phyloP scores from a whole-genome alignment of 2,113 vertebrate species.

The Atrichornis clamosus region DNA sequence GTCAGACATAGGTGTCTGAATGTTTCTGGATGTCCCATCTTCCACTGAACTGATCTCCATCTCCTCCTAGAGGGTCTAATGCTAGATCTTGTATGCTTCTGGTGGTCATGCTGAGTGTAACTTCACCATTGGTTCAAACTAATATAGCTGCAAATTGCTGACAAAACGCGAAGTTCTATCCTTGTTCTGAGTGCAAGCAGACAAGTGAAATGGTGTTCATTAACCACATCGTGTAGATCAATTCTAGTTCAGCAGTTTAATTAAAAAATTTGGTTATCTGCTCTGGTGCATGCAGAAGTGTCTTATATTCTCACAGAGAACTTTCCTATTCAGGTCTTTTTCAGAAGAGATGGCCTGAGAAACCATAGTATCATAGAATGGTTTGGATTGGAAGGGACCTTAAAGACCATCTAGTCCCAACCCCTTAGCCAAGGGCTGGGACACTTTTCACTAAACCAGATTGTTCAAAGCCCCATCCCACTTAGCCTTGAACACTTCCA shows the following conservation, averaged over 20 bases:
- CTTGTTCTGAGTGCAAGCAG: neutral
- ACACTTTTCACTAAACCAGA: neutral
- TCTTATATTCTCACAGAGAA: neutral
- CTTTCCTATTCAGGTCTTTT: neutral
- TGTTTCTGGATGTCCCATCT: accelerated
- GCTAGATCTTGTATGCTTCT: neutral
- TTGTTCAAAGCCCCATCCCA: neutral
- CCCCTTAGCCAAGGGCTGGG: no score
- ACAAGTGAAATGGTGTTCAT: neutral
- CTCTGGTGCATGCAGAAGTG: neutral
- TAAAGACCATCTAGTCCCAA: neutral
- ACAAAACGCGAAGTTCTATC: neutral
- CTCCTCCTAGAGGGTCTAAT: neutral
- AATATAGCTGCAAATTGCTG: neutral
- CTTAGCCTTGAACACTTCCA: neutral
- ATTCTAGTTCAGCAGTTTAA: neutral
- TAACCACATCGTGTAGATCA: neutral
- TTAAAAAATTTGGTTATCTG: neutral
- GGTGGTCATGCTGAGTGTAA: neutral
- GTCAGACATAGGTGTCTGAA: neutral
- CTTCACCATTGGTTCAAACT: neutral
- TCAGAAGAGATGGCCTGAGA: neutral
- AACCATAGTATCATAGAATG: neutral
- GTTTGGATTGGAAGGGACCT: neutral
- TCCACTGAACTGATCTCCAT: neutral